Percentiles rank a stretch among this genome's conserved stretches.
Evolutionary conservation across 2,113 vertebrate species (phyloP).

Genomic region (Neotoma lepida): DNA sequence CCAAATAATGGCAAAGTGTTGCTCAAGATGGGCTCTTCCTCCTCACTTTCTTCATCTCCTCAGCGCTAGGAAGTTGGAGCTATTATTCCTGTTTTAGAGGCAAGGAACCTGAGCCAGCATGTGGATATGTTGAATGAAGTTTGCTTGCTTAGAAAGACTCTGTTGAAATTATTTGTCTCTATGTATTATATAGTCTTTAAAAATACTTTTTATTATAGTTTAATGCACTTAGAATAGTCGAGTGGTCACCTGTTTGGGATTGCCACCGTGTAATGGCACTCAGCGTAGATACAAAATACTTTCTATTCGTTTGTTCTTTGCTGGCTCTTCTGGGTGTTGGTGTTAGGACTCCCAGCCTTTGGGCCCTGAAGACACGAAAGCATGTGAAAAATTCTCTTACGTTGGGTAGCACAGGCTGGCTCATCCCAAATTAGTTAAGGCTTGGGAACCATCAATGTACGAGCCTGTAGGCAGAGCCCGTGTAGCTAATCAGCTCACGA

Average conservation of each 20-base stretch:
- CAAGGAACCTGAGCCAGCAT: background rate
- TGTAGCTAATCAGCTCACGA: background rate
- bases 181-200: background rate
- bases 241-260: background rate
- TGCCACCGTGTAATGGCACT: background rate
- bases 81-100: background rate
- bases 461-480: accelerated
- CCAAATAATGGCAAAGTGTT: no score
- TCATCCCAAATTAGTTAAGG: background rate
- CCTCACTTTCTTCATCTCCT: background rate
- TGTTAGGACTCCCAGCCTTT: background rate
- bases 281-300: background rate
- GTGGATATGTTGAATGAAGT: background rate
- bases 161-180: background rate
- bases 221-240: background rate
- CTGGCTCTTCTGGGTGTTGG: background rate
- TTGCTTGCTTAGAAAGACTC: background rate
- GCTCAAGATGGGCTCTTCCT: background rate
- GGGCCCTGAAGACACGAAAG: background rate
- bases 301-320: background rate
- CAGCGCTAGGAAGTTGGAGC: background rate
- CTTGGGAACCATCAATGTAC: background rate
- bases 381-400: background rate
- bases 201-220: background rate
- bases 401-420: background rate